These are phyloP conservation scores for Coenonympha glycerion DNA, from an alignment of 2,888 invertebrate genomes.

Conservation along the genomic window DNA sequence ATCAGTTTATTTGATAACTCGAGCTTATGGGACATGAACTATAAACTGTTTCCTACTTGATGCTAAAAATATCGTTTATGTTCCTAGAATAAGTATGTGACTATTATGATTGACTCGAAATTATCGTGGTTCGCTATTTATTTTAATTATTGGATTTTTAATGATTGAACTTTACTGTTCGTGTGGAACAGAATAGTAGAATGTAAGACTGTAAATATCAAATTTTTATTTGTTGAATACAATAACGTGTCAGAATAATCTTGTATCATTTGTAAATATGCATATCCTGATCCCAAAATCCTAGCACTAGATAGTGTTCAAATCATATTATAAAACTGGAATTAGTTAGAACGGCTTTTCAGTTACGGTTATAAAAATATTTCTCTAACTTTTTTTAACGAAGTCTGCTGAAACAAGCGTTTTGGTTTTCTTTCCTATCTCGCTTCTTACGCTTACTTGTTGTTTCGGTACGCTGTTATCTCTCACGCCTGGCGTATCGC, in stretches of 20 bases:
- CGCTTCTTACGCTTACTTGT: too few species aligned
- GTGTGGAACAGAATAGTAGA: slow-evolving; percentile 26
- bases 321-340: too few species aligned
- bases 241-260: slow-evolving; percentile 34
- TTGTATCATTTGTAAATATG: slow-evolving; percentile 30
- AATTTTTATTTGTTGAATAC: slow-evolving; percentile 59
- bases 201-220: slow-evolving; percentile 63
- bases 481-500: too few species aligned
- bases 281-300: background rate
- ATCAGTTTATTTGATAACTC: too few species aligned
- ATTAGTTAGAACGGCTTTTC: too few species aligned
- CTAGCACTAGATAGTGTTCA: too few species aligned
- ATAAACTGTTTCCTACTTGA: background rate
- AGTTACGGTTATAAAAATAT: too few species aligned
- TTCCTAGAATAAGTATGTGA: background rate
- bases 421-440: too few species aligned
- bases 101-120: background rate
- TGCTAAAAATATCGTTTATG: background rate
- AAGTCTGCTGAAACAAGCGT: too few species aligned
- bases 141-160: slow-evolving; percentile 1
- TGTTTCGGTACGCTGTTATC: too few species aligned
- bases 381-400: too few species aligned
- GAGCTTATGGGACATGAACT: too few species aligned
- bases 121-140: background rate
- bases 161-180: slow-evolving; percentile 13